Evolutionary conservation across 2,797 vertebrate genomes (phyloP).

Genomic region (Orientallactaga sibirica): DNA sequence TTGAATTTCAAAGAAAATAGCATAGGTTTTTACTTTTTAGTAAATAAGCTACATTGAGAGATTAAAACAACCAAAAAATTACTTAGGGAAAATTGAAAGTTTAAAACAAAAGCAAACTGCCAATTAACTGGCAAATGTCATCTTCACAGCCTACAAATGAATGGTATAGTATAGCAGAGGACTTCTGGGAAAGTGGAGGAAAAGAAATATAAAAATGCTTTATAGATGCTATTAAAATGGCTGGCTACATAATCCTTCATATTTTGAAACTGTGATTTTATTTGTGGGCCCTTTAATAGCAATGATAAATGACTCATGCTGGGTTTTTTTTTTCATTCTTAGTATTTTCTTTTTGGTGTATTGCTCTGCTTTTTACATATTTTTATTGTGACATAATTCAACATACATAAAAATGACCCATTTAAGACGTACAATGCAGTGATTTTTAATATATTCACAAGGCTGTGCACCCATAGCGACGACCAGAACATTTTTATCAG

Average conservation of each 20-base stretch:
- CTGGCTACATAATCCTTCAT: slow-evolving; percentile 60
- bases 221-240: slow-evolving; percentile 61
- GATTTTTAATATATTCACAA: slow-evolving; percentile 48
- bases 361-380: slow-evolving; percentile 28
- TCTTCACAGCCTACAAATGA: slow-evolving; percentile 28
- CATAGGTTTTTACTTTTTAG: slow-evolving; percentile 55
- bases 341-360: slow-evolving; percentile 26
- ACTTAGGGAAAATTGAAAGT: slow-evolving; percentile 58
- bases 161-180: background rate
- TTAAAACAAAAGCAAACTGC: slow-evolving; percentile 59
- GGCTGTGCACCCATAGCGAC: background rate
- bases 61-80: slow-evolving; percentile 69
- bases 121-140: slow-evolving; percentile 19
- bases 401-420: slow-evolving; percentile 42
- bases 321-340: background rate
- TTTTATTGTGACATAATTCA: slow-evolving; percentile 70
- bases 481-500: slow-evolving; percentile 59
- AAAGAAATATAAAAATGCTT: slow-evolving; percentile 70
- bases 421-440: background rate
- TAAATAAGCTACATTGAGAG: slow-evolving; percentile 51
- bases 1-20: slow-evolving; percentile 57
- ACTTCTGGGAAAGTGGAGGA: slow-evolving; percentile 41
- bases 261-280: slow-evolving; percentile 70
- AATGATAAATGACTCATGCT: slow-evolving; percentile 56
- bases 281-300: slow-evolving; percentile 57